Evolutionary conservation across 1,140 invertebrate species (phyloP), one percentile per base, ranked within the genome.

Genomic region (Acromyrmex heyeri): DNA sequence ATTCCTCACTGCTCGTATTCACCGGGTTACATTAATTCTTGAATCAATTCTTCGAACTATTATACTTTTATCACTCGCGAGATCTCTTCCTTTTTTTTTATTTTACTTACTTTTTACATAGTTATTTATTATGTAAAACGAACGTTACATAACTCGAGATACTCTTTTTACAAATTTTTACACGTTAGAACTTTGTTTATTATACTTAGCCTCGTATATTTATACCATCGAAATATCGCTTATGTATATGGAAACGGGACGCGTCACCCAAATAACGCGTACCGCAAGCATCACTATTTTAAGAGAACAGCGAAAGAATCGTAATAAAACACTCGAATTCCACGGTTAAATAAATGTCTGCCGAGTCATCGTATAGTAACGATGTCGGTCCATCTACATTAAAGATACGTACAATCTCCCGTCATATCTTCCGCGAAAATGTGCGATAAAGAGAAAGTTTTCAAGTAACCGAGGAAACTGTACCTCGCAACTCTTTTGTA

Each of bases 101-200:
- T 79, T 67, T 59, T n/a, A 53, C 14, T 85, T 83, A 85, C 48
- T 79, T 87, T 70, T 89, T 78, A 79, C 53, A 38, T 62, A 90
- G 77, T 81, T 38, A 82, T 44, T 82, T 82, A 61, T 61, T 61
- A 73, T 34, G 69, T 83, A 83, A 90, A 90, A 90, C 76, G 27
- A 79, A 87, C 70, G 48, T 88, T 86, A 86, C 81, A 53, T 77
- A 90, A 88, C 89, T 75, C 16, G 72, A 34, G 73, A 62, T 75
- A 88, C 5, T 21, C 76, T 89, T 89, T 90, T 90, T 90, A 85
- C 86, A 77, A 76, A 77, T 90, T 90, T 90, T 90, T 90, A 90
- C 88, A 90, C 44, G 59, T 69, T 83, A 87, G 72, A 88, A 77
- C 59, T 65, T 67, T 34, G 4, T 90, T 86, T 76, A 78, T 65